Evolutionary conservation across 2,888 invertebrate species (phyloP).

Genomic region (Thelaira solivaga): DNA sequence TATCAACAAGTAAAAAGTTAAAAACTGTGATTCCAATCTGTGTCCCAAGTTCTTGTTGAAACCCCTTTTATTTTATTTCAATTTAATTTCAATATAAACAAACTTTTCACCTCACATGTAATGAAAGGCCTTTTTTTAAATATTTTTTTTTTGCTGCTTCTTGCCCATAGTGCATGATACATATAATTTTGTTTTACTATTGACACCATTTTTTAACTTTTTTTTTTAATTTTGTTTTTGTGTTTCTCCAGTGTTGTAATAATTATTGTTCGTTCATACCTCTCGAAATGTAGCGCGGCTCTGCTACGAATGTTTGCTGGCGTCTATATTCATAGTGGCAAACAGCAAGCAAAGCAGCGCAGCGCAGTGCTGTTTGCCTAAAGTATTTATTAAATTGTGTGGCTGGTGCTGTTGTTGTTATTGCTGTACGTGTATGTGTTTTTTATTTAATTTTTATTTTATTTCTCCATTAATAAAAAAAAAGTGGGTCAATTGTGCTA

Average conservation of each 20-base stretch:
- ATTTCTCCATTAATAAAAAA: slow-evolving; percentile 47
- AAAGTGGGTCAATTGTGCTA: slow-evolving; percentile 62
- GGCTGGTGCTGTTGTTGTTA: neutral
- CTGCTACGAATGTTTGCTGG: neutral
- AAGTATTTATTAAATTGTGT: neutral
- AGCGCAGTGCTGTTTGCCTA: slow-evolving; percentile 3
- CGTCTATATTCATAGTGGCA: neutral
- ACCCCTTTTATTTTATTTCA: too few species aligned
- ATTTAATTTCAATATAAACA: neutral
- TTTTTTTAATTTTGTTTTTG: slow-evolving; percentile 3
- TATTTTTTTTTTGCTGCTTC: neutral
- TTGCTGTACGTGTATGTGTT: neutral
- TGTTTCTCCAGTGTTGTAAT: slow-evolving; percentile 48
- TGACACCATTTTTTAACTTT: slow-evolving; percentile 45
- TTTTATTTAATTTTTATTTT: slow-evolving; percentile 48
- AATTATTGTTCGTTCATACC: slow-evolving; percentile 31
- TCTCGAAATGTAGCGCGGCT: slow-evolving; percentile 12
- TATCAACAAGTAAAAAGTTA: too few species aligned
- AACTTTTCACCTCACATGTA: neutral
- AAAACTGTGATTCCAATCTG: too few species aligned
- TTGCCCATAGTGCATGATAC: slow-evolving; percentile 5
- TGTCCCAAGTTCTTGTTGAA: too few species aligned
- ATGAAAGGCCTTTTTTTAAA: neutral
- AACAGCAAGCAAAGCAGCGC: too few species aligned
- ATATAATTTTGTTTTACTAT: slow-evolving; percentile 40